Evolutionary conservation across 2,113 vertebrate genomes (phyloP).

Genomic region (Salvelinus alpinus): DNA sequence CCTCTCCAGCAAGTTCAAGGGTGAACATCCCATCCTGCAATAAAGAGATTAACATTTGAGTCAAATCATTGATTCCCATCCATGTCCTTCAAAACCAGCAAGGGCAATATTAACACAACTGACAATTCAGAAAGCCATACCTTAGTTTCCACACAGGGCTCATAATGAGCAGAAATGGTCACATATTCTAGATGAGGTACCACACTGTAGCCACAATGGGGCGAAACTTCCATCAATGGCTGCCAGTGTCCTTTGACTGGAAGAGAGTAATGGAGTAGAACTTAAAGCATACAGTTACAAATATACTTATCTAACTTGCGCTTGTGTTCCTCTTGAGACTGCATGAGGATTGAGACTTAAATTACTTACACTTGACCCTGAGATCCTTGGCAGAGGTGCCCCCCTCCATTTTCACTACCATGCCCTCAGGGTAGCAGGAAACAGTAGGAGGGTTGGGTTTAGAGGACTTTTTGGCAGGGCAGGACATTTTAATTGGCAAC

Average conservation of each 20-base stretch:
- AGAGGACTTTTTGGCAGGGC: conserved; percentile 44
- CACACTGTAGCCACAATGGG: conserved; percentile 63
- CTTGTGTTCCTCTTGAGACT: no score
- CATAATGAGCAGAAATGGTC: conserved; percentile 57
- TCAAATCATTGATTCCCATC: background rate
- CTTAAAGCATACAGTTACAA: background rate
- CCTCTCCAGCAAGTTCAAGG: conserved; percentile 49
- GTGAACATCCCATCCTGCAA: conserved; percentile 68
- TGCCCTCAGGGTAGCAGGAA: conserved; percentile 62
- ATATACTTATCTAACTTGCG: background rate
- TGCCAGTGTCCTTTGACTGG: conserved; percentile 66
- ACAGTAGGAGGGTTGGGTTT: conserved; percentile 54
- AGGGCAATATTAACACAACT: background rate
- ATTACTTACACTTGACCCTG: conserved; percentile 61
- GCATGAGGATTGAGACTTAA: background rate
- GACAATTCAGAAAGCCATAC: conserved; percentile 24
- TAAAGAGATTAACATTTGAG: background rate
- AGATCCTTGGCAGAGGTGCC: conserved; percentile 34
- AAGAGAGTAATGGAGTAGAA: background rate
- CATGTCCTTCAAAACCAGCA: background rate
- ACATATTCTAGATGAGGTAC: conserved; percentile 59
- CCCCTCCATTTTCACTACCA: conserved; percentile 62
- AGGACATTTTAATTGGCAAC: conserved; percentile 66
- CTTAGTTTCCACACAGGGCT: conserved; percentile 59
- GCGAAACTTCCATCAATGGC: conserved; percentile 45